Conservation (phyloP, 2,113 vertebrate genomes). For the Corvus cornix region DNA sequence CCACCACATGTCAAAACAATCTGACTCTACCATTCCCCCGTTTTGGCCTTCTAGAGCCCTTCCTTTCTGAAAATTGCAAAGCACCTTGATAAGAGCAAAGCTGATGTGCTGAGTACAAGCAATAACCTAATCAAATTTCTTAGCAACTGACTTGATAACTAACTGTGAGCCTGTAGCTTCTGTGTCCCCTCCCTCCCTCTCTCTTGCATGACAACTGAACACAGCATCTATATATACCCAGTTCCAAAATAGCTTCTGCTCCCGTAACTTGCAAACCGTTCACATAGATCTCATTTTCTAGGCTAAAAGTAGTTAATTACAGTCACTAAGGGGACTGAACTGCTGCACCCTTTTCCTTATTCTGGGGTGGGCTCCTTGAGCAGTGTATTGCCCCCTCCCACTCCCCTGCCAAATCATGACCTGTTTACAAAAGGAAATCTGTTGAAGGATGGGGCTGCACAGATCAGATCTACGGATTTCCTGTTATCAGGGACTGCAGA, state of each 20-base stretch:
- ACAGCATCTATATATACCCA: conserved; percentile 12
- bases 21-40: neutral
- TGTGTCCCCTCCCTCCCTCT: neutral
- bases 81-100: neutral
- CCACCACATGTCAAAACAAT: neutral
- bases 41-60: neutral
- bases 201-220: conserved; percentile 29
- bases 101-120: neutral
- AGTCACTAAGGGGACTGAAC: neutral
- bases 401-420: neutral
- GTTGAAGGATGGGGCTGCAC: neutral
- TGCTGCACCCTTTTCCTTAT: neutral
- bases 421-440: neutral
- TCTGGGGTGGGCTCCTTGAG: neutral
- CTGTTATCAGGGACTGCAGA: neutral
- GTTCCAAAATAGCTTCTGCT: conserved; percentile 42
- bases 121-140: conserved; percentile 44
- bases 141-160: conserved; percentile 25
- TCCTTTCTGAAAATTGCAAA: neutral
- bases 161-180: neutral
- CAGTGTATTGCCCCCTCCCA: neutral
- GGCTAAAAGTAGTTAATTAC: conserved; percentile 33
- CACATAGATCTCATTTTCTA: neutral
- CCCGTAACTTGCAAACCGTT: neutral
- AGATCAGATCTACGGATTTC: neutral